Conservation (phyloP, 2,888 invertebrate genomes). For the Meloe dianella region DNA sequence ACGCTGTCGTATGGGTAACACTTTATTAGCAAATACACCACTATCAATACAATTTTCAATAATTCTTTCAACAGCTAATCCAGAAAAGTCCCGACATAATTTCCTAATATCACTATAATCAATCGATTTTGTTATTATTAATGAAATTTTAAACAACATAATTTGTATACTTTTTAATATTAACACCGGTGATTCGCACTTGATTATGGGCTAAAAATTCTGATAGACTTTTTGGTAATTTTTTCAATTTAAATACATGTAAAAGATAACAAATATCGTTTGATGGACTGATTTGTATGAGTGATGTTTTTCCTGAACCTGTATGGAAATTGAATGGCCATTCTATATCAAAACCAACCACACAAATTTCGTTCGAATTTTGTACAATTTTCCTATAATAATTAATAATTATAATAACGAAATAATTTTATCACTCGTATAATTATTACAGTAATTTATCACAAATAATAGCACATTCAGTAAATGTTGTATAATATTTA, state of each 20-base stretch:
- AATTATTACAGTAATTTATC: conserved; percentile 59
- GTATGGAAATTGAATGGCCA: conserved; percentile 70
- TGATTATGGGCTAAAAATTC: conserved; percentile 65
- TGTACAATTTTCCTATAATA: conserved; percentile 54
- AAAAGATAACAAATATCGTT: conserved; percentile 66
- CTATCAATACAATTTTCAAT: conserved; percentile 67
- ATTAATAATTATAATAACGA: conserved; percentile 9
- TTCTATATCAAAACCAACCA: conserved; percentile 71
- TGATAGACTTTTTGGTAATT: conserved; percentile 64
- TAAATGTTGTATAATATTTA: conserved; percentile 53
- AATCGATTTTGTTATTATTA: conserved; percentile 10
- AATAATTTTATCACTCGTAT: neutral
- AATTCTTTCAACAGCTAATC: conserved; percentile 62
- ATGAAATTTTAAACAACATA: conserved; percentile 14
- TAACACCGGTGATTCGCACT: conserved; percentile 67
- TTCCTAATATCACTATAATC: conserved; percentile 67
- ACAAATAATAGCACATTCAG: conserved; percentile 60
- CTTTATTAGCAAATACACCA: conserved; percentile 64
- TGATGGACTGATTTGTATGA: conserved; percentile 69
- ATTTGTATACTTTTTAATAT: conserved; percentile 65
- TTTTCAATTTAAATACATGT: conserved; percentile 64
- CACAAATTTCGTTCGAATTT: conserved; percentile 52
- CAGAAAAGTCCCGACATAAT: conserved; percentile 66
- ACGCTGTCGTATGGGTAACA: conserved; percentile 61
- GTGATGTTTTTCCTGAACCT: conserved; percentile 66